A percentile compares a stretch with the other conserved stretches of the same genome.
phyloP scores from a whole-genome alignment of 2,888 invertebrate species.

The Drosophila anomelani region DNA sequence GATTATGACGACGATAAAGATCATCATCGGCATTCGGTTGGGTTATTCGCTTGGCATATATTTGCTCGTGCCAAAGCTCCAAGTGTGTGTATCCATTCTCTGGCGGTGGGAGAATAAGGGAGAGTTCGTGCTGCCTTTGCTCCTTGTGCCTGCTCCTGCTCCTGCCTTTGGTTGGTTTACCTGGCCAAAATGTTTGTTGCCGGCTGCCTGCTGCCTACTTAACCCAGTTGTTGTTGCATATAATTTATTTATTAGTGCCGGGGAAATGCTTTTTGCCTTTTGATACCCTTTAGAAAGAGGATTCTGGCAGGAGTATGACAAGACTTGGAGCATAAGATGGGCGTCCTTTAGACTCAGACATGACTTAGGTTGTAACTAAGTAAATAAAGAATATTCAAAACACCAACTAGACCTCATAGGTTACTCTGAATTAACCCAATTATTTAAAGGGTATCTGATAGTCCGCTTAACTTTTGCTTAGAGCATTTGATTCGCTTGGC shows the following conservation, averaged over 20 bases:
- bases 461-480: neutral
- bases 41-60: slow-evolving; percentile 29
- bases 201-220: slow-evolving; percentile 31
- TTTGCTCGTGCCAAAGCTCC: slow-evolving; percentile 12
- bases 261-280: slow-evolving; percentile 53
- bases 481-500: slow-evolving; percentile 40
- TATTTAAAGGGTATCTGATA: slow-evolving; percentile 24
- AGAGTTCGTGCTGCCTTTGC: slow-evolving; percentile 28
- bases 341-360: too few relatives aligned
- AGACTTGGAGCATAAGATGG: too few relatives aligned
- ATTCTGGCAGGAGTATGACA: too few relatives aligned
- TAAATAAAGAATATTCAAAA: neutral
- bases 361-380: neutral
- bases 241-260: slow-evolving; percentile 69
- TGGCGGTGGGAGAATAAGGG: neutral
- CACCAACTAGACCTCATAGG: neutral
- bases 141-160: neutral
- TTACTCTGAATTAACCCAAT: neutral
- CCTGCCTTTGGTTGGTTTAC: slow-evolving; percentile 10
- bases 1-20: slow-evolving; percentile 31
- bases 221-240: slow-evolving; percentile 56
- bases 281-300: neutral
- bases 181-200: slow-evolving; percentile 27
- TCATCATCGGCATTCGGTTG: slow-evolving; percentile 26
- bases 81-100: slow-evolving; percentile 22